These are phyloP conservation scores for Salpingus planirostris DNA, from an alignment of 2,888 invertebrate species.

Conservation along the genomic window DNA sequence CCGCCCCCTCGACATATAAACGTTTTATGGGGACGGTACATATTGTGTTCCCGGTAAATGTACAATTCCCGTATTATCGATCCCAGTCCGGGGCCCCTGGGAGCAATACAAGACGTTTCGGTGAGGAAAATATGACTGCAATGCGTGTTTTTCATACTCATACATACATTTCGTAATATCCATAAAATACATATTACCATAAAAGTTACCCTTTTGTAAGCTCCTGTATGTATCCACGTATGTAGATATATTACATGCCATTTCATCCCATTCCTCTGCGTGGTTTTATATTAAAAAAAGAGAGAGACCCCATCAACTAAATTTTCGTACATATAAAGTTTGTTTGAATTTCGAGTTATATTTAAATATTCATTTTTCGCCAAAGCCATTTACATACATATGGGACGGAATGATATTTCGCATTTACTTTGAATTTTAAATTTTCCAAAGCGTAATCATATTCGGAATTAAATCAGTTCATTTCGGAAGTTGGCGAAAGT, in stretches of 20 bases:
- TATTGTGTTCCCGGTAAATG: conserved; percentile 23
- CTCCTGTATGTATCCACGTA: too few relatives aligned
- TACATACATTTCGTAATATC: conserved; percentile 36
- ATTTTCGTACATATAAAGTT: conserved; percentile 40
- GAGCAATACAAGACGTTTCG: conserved; percentile 33
- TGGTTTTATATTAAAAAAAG: conserved; percentile 39
- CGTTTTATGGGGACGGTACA: conserved; percentile 23
- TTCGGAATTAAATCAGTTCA: conserved; percentile 44
- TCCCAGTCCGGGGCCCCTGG: conserved; percentile 29
- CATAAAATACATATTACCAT: conserved; percentile 38
- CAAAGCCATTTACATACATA: conserved; percentile 43
- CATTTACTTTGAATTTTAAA: conserved; percentile 45
- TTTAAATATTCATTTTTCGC: conserved; percentile 44
- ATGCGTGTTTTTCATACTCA: conserved; percentile 37
- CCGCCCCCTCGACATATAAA: too few relatives aligned
- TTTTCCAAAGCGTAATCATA: conserved; percentile 43
- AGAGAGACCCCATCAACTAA: too few relatives aligned
- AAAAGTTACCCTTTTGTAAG: conserved; percentile 33
- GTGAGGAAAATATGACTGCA: conserved; percentile 35
- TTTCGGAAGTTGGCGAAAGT: conserved; percentile 32
- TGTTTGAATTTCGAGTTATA: conserved; percentile 41
- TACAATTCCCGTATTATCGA: conserved; percentile 35
- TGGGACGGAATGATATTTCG: conserved; percentile 41
- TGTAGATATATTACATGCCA: conserved; percentile 24
- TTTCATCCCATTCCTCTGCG: conserved; percentile 37